These are phyloP conservation scores for Ostrea edulis DNA, from an alignment of 1,140 invertebrate genomes.

Conservation along the genomic window DNA sequence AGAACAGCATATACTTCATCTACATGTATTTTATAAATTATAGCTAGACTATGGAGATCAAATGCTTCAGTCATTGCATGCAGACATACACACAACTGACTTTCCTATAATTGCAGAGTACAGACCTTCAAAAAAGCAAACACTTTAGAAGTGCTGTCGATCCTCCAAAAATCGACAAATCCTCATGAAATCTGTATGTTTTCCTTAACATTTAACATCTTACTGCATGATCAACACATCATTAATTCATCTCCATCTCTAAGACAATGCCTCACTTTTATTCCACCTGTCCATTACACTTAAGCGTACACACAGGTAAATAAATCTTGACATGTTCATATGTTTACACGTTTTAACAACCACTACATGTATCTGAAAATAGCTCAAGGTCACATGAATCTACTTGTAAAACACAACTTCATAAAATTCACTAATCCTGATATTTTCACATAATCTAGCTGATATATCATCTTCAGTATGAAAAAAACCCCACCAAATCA, in stretches of 20 bases:
- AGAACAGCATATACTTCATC: no score
- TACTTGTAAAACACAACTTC: neutral
- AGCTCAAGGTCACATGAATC: neutral
- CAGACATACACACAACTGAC: neutral
- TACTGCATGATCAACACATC: neutral
- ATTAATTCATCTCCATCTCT: neutral
- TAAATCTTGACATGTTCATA: neutral
- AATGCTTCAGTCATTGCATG: neutral
- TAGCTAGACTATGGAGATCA: no score
- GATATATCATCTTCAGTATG: neutral
- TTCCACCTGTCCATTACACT: neutral
- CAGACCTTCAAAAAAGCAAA: neutral
- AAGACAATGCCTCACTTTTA: neutral
- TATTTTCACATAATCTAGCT: neutral
- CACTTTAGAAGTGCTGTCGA: neutral
- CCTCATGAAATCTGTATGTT: constrained; percentile 8
- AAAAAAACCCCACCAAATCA: neutral
- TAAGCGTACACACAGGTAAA: neutral
- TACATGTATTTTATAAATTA: no score
- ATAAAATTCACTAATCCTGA: neutral
- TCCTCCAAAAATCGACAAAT: neutral
- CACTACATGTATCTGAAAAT: neutral
- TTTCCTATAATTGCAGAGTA: neutral
- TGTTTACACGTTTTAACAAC: neutral
- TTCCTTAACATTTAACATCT: neutral